These are phyloP conservation scores for Rhinatrema bivittatum DNA, from an alignment of 2,797 vertebrate species.

Conservation along the genomic window DNA sequence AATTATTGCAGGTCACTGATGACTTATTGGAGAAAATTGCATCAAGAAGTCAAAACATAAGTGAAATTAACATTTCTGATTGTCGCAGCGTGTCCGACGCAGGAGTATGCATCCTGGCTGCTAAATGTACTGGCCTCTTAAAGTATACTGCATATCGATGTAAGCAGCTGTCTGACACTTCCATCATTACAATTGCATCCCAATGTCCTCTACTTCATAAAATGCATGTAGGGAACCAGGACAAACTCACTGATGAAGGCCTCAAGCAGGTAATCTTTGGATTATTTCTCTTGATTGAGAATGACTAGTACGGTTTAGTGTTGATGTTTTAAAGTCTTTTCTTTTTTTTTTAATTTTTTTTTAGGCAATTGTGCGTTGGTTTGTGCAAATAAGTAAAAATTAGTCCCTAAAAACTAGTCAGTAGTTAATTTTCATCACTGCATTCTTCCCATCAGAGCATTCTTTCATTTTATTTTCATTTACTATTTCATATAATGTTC, in stretches of 20 bases:
- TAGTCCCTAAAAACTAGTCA: no score
- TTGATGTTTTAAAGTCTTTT: no score
- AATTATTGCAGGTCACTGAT: constrained; percentile 84
- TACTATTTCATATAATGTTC: no score
- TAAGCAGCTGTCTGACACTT: constrained; percentile 90
- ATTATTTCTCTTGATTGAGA: no score
- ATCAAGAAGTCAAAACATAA: constrained; percentile 90
- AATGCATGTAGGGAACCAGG: constrained; percentile 96
- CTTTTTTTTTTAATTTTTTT: no score
- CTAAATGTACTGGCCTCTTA: constrained; percentile 83
- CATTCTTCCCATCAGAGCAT: no score
- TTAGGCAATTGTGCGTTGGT: no score
- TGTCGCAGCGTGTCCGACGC: constrained; percentile 88
- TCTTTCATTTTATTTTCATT: no score
- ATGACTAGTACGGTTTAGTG: no score
- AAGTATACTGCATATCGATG: constrained; percentile 93
- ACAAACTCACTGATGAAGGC: constrained; percentile 86
- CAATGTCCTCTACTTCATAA: constrained; percentile 92
- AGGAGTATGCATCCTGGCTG: constrained; percentile 82
- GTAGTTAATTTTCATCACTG: no score
- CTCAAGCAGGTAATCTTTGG: constrained; percentile 75
- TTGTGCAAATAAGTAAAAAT: no score
- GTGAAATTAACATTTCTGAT: constrained; percentile 95
- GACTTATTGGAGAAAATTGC: constrained; percentile 90
- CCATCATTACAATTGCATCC: constrained; percentile 77